A percentile compares a stretch with the other conserved stretches of the same genome.
These are phyloP conservation scores for Platichthys stellatus DNA, from an alignment of 2,113 vertebrate genomes.

Conservation along the genomic window DNA sequence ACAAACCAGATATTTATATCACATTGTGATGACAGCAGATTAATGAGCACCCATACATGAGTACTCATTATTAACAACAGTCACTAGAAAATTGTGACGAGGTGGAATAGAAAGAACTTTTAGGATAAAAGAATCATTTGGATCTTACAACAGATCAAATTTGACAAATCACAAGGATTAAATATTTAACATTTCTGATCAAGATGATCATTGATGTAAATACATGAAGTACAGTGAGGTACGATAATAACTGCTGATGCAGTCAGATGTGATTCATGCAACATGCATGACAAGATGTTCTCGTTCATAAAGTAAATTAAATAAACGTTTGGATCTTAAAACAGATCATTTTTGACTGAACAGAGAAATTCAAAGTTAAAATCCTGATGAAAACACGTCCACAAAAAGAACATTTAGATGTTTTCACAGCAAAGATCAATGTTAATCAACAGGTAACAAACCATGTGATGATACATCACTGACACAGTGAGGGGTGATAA, in stretches of 20 bases:
- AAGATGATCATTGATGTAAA: neutral
- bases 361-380: too few relatives aligned
- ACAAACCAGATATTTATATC: neutral
- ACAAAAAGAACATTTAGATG: neutral
- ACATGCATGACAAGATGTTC: slow-evolving; percentile 24
- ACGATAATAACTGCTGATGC: slow-evolving; percentile 22
- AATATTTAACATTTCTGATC: neutral
- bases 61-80: neutral
- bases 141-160: slow-evolving; percentile 5
- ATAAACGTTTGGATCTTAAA: slow-evolving; percentile 14
- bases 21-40: neutral
- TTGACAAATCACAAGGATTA: neutral
- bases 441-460: neutral
- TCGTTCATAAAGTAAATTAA: neutral
- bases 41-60: too few relatives aligned
- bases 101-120: neutral
- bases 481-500: slow-evolving; percentile 2
- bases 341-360: slow-evolving; percentile 1
- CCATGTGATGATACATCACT: neutral
- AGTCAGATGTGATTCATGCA: slow-evolving; percentile 10
- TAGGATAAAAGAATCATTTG: neutral
- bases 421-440: neutral
- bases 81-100: neutral
- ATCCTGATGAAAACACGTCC: too few relatives aligned
- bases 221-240: too few relatives aligned